Evolutionary conservation across 2,113 vertebrate genomes (phyloP).

Genomic region (Aythya baeri): DNA sequence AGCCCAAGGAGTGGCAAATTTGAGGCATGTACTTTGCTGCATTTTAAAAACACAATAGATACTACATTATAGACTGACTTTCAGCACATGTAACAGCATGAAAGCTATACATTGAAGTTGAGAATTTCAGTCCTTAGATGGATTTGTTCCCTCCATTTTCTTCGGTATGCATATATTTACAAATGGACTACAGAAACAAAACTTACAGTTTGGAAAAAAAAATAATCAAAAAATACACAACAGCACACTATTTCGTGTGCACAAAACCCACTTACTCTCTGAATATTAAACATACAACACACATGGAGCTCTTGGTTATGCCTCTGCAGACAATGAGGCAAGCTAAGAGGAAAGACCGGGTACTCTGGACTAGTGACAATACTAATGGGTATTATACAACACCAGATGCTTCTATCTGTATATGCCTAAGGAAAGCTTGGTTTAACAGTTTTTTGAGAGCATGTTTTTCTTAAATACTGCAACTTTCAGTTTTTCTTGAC

Average conservation of each 20-base stretch:
- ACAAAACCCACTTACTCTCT: neutral
- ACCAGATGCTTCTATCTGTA: neutral
- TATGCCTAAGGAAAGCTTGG: neutral
- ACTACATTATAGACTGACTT: neutral
- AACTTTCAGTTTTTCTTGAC: neutral
- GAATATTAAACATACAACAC: neutral
- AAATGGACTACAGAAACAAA: neutral
- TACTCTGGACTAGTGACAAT: neutral
- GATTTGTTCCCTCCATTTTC: neutral
- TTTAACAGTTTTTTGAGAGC: neutral
- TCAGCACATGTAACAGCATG: neutral
- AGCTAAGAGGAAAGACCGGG: neutral
- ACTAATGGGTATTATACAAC: neutral
- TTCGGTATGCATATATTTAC: neutral
- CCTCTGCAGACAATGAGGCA: neutral
- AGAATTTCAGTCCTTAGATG: neutral
- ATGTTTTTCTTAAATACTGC: neutral
- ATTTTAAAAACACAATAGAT: neutral
- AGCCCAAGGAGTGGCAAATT: neutral
- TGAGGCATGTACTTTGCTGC: slow-evolving; percentile 4
- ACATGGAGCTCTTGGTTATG: neutral
- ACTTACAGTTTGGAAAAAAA: neutral
- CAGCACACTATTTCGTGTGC: neutral
- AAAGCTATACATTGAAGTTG: neutral
- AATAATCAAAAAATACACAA: neutral